Percentiles rank a stretch among this genome's conserved stretches.
phyloP scores from a whole-genome alignment of 2,797 vertebrate genomes.

The Anolis apletophallus region DNA sequence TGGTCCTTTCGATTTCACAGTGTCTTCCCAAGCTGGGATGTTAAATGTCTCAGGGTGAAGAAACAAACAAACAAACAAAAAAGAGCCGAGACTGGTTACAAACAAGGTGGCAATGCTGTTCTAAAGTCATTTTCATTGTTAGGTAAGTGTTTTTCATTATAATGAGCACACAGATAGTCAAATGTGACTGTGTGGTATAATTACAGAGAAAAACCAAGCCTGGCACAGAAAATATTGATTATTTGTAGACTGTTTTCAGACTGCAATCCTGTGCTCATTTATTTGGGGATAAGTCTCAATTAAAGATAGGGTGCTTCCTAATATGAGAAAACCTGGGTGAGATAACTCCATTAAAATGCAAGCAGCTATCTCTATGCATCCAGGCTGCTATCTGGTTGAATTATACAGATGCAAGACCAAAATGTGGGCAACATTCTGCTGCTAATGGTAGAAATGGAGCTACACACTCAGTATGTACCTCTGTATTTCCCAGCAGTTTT shows the following conservation, averaged over 20 bases:
- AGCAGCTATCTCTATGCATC: background rate
- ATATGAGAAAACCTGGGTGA: too few species aligned
- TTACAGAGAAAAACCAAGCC: background rate
- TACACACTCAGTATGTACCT: too few species aligned
- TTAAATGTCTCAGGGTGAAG: background rate
- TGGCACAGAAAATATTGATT: background rate
- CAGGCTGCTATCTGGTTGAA: background rate
- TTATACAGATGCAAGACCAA: too few species aligned
- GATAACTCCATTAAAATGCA: background rate
- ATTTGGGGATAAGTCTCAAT: background rate
- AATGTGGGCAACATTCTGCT: too few species aligned
- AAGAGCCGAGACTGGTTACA: constrained; percentile 1
- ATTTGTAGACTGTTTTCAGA: background rate
- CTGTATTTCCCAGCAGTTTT: too few species aligned
- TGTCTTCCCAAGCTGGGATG: background rate
- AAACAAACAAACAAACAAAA: too few species aligned
- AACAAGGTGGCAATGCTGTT: background rate
- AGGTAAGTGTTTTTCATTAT: constrained; percentile 1
- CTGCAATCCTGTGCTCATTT: background rate
- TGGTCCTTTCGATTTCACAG: background rate
- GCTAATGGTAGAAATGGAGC: too few species aligned
- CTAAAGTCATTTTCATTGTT: background rate
- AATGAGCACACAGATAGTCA: background rate
- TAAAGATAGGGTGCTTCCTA: background rate
- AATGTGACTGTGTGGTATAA: background rate